Percentiles rank a stretch among this genome's conserved stretches.
Evolutionary conservation across 1,140 invertebrate genomes (phyloP).

Genomic region (Brachionus koreanus): DNA sequence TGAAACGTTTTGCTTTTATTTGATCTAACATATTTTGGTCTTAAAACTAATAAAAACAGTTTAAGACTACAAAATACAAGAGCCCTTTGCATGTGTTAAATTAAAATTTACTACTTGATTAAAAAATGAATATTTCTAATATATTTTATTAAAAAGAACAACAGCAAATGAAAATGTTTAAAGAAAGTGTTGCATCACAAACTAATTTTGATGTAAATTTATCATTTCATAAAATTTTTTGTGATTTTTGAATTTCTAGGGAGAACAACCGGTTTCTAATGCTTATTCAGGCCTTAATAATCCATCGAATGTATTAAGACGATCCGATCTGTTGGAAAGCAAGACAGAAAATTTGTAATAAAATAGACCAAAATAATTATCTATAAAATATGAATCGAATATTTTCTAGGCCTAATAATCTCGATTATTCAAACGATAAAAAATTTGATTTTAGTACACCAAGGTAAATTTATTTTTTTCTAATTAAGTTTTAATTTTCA

Average conservation of each 20-base stretch:
- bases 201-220: not conserved
- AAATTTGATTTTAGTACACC: not conserved
- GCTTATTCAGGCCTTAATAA: not conserved
- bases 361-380: not conserved
- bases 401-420: not conserved
- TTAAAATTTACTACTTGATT: not conserved
- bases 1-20: not conserved
- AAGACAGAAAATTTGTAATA: not conserved
- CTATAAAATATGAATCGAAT: not conserved
- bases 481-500: not conserved
- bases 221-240: not conserved
- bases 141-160: not conserved
- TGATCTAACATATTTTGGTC: not conserved
- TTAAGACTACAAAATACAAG: not conserved
- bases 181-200: not conserved
- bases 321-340: not conserved
- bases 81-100: constrained; percentile 18
- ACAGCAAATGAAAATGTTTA: not conserved
- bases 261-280: not conserved
- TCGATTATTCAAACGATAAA: not conserved
- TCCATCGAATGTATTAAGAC: not conserved
- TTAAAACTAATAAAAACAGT: not conserved
- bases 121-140: not conserved
- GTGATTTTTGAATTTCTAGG: not conserved
- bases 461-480: not conserved